Percentiles rank a stretch among this genome's conserved stretches.
These are phyloP conservation scores for Drosophila malerkotliana DNA, from an alignment of 1,140 invertebrate genomes.

Conservation along the genomic window DNA sequence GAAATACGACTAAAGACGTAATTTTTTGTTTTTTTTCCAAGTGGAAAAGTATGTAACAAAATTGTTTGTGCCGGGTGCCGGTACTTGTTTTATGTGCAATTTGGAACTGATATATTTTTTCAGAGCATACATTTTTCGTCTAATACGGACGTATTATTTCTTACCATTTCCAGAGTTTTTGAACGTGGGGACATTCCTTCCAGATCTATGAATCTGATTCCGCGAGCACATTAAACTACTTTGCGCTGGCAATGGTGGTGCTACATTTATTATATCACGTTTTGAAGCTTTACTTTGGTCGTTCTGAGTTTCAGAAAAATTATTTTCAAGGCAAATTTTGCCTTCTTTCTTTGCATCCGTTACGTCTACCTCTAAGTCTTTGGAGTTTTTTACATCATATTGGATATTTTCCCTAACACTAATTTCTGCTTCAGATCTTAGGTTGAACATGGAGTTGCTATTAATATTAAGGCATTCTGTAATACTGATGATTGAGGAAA, in stretches of 20 bases:
- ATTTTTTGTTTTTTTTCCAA: too few relatives aligned
- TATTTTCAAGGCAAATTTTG: slow-evolving; percentile 21
- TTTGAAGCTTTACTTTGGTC: slow-evolving; percentile 56
- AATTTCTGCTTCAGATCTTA: slow-evolving; percentile 53
- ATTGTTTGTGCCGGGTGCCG: too few relatives aligned
- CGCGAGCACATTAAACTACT: slow-evolving; percentile 9
- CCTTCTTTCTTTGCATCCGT: slow-evolving; percentile 9
- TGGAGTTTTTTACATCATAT: slow-evolving; percentile 29
- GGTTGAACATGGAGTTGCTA: slow-evolving; percentile 73
- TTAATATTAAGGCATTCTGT: slow-evolving; percentile 64
- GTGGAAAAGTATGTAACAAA: too few relatives aligned
- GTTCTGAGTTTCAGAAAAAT: slow-evolving; percentile 39
- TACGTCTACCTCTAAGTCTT: slow-evolving; percentile 24
- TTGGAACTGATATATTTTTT: too few relatives aligned
- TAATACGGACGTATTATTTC: not conserved
- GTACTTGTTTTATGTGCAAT: too few relatives aligned
- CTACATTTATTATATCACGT: slow-evolving; percentile 52
- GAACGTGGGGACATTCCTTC: not conserved
- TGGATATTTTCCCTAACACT: slow-evolving; percentile 23
- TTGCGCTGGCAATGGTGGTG: slow-evolving; percentile 31
- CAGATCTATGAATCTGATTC: slow-evolving; percentile 1
- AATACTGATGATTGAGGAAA: slow-evolving; percentile 28
- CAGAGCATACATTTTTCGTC: too few relatives aligned
- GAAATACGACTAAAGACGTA: too few relatives aligned
- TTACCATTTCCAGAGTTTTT: slow-evolving; percentile 17